Evolutionary conservation across 2,888 invertebrate genomes (phyloP).

Genomic region (Myopa tessellatipennis): DNA sequence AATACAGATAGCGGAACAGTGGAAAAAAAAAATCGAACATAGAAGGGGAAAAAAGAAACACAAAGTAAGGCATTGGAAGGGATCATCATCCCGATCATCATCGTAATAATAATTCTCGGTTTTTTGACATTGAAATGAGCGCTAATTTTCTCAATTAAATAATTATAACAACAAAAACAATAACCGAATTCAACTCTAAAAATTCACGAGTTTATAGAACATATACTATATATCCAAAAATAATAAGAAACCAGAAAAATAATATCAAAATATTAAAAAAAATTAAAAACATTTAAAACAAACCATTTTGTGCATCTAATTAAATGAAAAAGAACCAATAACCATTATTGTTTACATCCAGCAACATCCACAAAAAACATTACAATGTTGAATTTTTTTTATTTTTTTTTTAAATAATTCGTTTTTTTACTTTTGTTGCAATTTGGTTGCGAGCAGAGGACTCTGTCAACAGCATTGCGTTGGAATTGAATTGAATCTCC

Average conservation of each 20-base stretch:
- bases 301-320: slow-evolving; percentile 11
- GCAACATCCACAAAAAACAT: not conserved
- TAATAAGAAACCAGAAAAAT: too few relatives aligned
- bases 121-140: too few relatives aligned
- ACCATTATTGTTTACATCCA: not conserved
- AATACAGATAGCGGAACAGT: not conserved
- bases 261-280: too few relatives aligned
- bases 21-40: not conserved
- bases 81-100: too few relatives aligned
- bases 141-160: not conserved
- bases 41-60: not conserved
- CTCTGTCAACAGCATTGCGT: too few relatives aligned
- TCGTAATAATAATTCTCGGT: too few relatives aligned
- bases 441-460: too few relatives aligned
- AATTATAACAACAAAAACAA: not conserved
- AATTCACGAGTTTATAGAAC: not conserved
- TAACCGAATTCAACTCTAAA: not conserved
- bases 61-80: too few relatives aligned
- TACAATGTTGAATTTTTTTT: slow-evolving; percentile 15
- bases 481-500: too few relatives aligned
- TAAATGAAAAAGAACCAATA: not conserved
- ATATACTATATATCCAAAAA: too few relatives aligned
- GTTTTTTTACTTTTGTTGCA: not conserved
- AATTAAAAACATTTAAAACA: not conserved
- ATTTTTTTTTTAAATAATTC: slow-evolving; percentile 20